Evolutionary conservation across 2,888 invertebrate genomes (phyloP), one percentile per base, ranked within the genome.

Genomic region (Eucriotettix oculatus): DNA sequence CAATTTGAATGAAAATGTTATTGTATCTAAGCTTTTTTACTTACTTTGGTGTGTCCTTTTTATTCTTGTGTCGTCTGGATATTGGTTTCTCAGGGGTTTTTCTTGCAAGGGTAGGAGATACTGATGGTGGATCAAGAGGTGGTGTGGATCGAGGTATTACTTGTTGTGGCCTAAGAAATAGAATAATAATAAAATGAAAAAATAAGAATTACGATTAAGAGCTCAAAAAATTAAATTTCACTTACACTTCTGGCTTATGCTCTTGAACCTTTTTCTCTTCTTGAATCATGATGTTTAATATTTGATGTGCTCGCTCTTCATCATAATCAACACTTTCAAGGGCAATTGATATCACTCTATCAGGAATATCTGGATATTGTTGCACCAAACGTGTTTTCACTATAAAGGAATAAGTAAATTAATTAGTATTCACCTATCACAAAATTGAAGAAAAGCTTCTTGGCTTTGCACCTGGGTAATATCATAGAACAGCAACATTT

Each of bases 311-410:
- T 59, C 86, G 79, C 59, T 85, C 84, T 71, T 90, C 90, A 65
- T 91, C 86, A 73, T 85, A 94, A 69, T 87, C 85, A 0, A 90
- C 90, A 69, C 91, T 90, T 68, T 95, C 93, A 64, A 94, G 74
- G 0, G 94, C 95, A 72, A 94, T 85, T 1, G 82, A 75, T 58
- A 94, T 83, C 12, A 95, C 85, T 63, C 87, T 82, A 66, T 90
- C 90, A 0, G 90, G 86, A 42, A 91, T 82, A 56, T 82, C 80
- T 58, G 81, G 81, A 72, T 88, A 91, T 69, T 85, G 84, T 61
- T 79, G 78, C 72, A 86, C 83, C 17, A 94, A 77, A 65, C 81
- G 59, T 44, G 72, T 71, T 75, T 84, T 86, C 71, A 89, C 90
- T 90, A 70, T 57, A 74, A 74, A 62, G 59, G 62, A 48, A 29